Conservation (phyloP, 2,113 vertebrate species). For the Argyrosomus japonicus region DNA sequence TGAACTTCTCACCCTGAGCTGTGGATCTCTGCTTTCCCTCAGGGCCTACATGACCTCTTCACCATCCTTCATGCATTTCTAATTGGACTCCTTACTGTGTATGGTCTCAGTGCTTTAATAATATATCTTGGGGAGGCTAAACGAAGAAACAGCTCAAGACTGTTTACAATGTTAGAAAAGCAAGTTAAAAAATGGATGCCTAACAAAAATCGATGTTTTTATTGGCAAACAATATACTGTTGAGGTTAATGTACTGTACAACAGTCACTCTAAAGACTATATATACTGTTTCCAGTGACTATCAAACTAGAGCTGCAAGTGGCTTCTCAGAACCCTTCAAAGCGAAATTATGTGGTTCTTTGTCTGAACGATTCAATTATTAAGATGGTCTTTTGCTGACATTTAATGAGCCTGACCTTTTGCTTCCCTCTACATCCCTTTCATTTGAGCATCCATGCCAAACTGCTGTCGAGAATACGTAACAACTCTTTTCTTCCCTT, state of each 20-base stretch:
- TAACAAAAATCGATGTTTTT: neutral
- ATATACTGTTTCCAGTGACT: constrained; percentile 17
- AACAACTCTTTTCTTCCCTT: constrained; percentile 42
- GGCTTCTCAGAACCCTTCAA: constrained; percentile 38
- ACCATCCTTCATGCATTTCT: constrained; percentile 63
- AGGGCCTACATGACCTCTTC: constrained; percentile 46
- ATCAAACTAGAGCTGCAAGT: constrained; percentile 19
- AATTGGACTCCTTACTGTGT: constrained; percentile 43
- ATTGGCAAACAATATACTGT: constrained; percentile 9
- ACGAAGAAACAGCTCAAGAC: no score
- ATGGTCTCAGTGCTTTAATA: constrained; percentile 23
- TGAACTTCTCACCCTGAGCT: constrained; percentile 50
- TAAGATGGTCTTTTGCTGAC: constrained; percentile 75
- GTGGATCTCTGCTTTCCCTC: constrained; percentile 29
- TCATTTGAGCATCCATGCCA: constrained; percentile 58
- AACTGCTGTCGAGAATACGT: constrained; percentile 64
- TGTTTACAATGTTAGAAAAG: no score
- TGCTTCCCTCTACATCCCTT: constrained; percentile 42
- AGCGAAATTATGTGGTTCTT: constrained; percentile 59
- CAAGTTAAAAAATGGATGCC: neutral
- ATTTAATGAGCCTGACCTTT: constrained; percentile 82
- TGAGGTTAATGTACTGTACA: constrained; percentile 32
- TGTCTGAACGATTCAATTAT: constrained; percentile 70
- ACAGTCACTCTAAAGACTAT: neutral
- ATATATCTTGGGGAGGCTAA: constrained; percentile 8